Conservation (phyloP, 2,888 invertebrate genomes). For the Melolontha melolontha region DNA sequence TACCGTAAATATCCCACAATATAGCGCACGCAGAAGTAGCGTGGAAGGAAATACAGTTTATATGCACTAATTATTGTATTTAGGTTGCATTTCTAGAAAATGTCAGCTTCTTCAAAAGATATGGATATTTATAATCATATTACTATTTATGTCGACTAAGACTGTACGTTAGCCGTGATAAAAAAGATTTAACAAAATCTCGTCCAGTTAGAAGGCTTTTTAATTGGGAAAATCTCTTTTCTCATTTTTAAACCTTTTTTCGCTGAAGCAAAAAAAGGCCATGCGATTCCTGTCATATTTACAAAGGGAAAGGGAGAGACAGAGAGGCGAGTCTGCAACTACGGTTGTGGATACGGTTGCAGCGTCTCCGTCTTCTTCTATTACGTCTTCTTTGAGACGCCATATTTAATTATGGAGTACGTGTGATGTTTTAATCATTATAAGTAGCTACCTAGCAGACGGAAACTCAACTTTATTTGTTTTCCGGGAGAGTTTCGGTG, state of each 20-base stretch:
- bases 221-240: constrained; percentile 52
- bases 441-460: constrained; percentile 58
- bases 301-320: constrained; percentile 36
- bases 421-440: constrained; percentile 64
- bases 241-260: constrained; percentile 45
- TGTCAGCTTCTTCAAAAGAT: too few species aligned
- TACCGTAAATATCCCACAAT: too few species aligned
- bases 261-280: constrained; percentile 1
- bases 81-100: too few species aligned
- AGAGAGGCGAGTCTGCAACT: background rate
- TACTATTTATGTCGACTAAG: too few species aligned
- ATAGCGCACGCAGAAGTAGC: too few species aligned
- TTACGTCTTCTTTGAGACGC: constrained; percentile 46
- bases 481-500: constrained; percentile 55
- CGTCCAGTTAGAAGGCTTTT: background rate
- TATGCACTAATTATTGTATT: too few species aligned
- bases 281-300: constrained; percentile 42
- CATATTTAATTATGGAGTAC: constrained; percentile 62
- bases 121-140: too few species aligned
- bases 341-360: constrained; percentile 28
- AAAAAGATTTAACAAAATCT: too few species aligned
- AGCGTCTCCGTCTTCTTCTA: constrained; percentile 31
- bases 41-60: too few species aligned
- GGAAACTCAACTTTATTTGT: constrained; percentile 60
- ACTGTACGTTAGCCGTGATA: too few species aligned